These are phyloP conservation scores for Ichneumon xanthorius DNA, from an alignment of 2,888 invertebrate genomes.

Conservation along the genomic window DNA sequence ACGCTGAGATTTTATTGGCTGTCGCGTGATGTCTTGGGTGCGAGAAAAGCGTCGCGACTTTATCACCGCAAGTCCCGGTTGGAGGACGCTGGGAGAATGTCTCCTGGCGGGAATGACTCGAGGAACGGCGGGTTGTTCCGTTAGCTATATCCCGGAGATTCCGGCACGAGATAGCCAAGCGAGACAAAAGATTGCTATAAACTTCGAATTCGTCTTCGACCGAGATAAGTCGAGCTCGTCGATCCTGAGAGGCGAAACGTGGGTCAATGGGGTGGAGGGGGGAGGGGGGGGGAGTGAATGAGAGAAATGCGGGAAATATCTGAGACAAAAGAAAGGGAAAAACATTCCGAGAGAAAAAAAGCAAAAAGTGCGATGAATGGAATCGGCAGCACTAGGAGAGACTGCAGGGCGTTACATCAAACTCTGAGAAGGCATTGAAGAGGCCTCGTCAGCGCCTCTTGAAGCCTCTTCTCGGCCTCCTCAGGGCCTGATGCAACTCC, in stretches of 20 bases:
- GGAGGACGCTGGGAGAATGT: slow-evolving; percentile 17
- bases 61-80: slow-evolving; percentile 73
- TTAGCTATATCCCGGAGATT: slow-evolving; percentile 55
- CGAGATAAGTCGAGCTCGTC: not conserved
- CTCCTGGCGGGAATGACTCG: slow-evolving; percentile 35
- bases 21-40: slow-evolving; percentile 62
- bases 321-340: slow-evolving; percentile 11
- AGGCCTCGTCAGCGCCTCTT: no score
- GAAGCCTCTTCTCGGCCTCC: no score
- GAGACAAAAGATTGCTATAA: slow-evolving; percentile 70
- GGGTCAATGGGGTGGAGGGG: not conserved
- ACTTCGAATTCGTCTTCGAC: slow-evolving; percentile 59
- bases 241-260: slow-evolving; percentile 46
- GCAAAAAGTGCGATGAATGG: not conserved
- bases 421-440: no score
- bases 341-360: slow-evolving; percentile 13
- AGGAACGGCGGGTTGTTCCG: slow-evolving; percentile 45
- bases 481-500: no score
- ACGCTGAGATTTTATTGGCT: slow-evolving; percentile 65
- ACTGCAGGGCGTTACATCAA: not conserved
- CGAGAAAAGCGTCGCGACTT: slow-evolving; percentile 69
- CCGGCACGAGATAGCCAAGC: slow-evolving; percentile 63
- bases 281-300: not conserved
- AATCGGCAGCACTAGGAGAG: not conserved
- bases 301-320: slow-evolving; percentile 18